Evolutionary conservation across 2,113 vertebrate species (phyloP).

Genomic region (Zosterops hypoxanthus): DNA sequence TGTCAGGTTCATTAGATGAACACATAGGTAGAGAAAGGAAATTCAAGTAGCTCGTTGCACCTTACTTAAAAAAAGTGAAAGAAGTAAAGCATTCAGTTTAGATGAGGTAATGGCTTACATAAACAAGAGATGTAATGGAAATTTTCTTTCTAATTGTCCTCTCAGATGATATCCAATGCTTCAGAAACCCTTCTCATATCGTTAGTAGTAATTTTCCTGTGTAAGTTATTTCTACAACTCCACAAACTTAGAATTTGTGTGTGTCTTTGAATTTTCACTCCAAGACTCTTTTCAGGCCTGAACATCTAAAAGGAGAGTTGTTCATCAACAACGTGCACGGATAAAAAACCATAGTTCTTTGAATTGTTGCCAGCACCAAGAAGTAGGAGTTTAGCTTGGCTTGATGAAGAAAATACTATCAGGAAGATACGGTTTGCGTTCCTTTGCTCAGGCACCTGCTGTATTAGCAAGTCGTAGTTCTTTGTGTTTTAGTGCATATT

Average conservation of each 20-base stretch:
- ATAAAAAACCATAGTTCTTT: not conserved
- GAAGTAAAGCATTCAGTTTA: not conserved
- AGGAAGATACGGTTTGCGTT: not conserved
- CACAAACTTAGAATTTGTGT: not conserved
- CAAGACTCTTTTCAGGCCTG: not conserved
- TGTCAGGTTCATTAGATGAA: not conserved
- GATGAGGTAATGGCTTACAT: slow-evolving; percentile 12
- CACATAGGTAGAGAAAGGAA: not conserved
- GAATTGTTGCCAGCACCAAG: not conserved
- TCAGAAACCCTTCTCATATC: not conserved
- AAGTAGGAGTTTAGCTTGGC: not conserved
- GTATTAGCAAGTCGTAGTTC: not conserved
- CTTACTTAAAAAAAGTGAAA: not conserved
- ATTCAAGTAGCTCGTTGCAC: not conserved
- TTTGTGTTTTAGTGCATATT: not conserved
- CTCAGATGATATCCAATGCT: not conserved
- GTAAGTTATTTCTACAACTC: not conserved
- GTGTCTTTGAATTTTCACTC: not conserved
- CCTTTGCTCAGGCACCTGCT: not conserved
- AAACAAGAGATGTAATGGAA: slow-evolving; percentile 6
- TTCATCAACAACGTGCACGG: not conserved
- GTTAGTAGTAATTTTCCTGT: not conserved
- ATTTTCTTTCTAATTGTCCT: not conserved
- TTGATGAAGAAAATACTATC: not conserved
- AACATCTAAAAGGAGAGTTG: not conserved